Evolutionary conservation across 2,113 vertebrate genomes (phyloP), one percentile per base, ranked within the genome.

Genomic region (Uropsilus gracilis): DNA sequence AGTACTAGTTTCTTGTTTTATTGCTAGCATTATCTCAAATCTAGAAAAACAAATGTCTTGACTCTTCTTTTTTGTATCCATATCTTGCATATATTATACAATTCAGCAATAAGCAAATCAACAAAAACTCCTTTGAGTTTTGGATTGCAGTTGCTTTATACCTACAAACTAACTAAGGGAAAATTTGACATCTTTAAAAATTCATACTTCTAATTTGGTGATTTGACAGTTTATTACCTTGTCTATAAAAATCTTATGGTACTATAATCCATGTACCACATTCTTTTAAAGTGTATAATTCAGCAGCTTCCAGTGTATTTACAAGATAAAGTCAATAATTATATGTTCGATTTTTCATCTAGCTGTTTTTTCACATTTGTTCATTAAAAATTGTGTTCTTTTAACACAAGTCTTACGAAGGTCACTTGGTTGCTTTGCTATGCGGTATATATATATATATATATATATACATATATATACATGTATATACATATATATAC

Each of bases 151-250:
- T 80, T 91, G 46, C 8, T 68, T 92, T 64, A 91, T 6, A 76
- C 0, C 24, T 86, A 18, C 69, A 55, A n/a, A 73, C 24, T 86
- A 90, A 28, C 7, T 14, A 92, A 83, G 57, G 16, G 37, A 26
- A 82, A 75, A 30, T 75, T 46, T 59, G 61, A 63, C 37, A 76
- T 75, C 59, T 88, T 91, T 88, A 68, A 72, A 81, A 71, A 90
- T 22, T 81, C 39, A 77, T 32, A n/a, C 55, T 95, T 92, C 32
- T 42, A 76, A 26, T 66, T 86, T 59, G 18, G 37, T 75, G 32
- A 50, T 48, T 73, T 96, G 69, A 39, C n/a, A 59, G 55, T 71
- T 90, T 73, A 32, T 50, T 57, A n/a, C n/a, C n/a, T 71, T 32
- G 50, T 68, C 80, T 44, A 73, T 73, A 11, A 50, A 69, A 84